These are phyloP conservation scores for Cairina moschata DNA, from an alignment of 2,113 vertebrate species.

Conservation along the genomic window DNA sequence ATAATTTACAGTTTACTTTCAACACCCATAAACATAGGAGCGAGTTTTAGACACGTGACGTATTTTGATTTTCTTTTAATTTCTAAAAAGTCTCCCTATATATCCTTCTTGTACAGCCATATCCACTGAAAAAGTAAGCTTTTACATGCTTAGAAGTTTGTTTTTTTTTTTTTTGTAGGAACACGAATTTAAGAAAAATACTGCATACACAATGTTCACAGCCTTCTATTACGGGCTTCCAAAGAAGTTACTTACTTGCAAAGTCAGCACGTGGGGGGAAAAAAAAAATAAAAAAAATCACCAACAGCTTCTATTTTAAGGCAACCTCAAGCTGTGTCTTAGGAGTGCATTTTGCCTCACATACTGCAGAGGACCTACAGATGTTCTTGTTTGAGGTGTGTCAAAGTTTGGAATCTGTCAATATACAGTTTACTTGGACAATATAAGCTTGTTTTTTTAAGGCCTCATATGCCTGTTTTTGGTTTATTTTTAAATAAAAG, in stretches of 20 bases:
- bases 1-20: neutral
- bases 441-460: neutral
- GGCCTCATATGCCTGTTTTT: conserved; percentile 4
- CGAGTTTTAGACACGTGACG: neutral
- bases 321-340: neutral
- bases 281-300: neutral
- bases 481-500: neutral
- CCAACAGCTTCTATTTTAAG: conserved; percentile 23
- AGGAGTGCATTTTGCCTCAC: conserved; percentile 8
- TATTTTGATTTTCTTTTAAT: neutral
- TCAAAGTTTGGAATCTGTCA: neutral
- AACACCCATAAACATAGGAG: neutral
- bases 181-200: conserved; percentile 45
- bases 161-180: neutral
- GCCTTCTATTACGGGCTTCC: neutral
- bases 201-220: conserved; percentile 23
- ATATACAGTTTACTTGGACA: neutral
- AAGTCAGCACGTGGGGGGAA: neutral
- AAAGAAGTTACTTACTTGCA: conserved; percentile 6
- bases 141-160: neutral
- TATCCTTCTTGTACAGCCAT: neutral
- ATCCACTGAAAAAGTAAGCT: conserved; percentile 25
- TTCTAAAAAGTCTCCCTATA: neutral
- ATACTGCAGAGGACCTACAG: neutral
- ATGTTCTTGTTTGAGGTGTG: neutral